Evolutionary conservation across 2,113 vertebrate genomes (phyloP).

Genomic region (Perccottus glenii): DNA sequence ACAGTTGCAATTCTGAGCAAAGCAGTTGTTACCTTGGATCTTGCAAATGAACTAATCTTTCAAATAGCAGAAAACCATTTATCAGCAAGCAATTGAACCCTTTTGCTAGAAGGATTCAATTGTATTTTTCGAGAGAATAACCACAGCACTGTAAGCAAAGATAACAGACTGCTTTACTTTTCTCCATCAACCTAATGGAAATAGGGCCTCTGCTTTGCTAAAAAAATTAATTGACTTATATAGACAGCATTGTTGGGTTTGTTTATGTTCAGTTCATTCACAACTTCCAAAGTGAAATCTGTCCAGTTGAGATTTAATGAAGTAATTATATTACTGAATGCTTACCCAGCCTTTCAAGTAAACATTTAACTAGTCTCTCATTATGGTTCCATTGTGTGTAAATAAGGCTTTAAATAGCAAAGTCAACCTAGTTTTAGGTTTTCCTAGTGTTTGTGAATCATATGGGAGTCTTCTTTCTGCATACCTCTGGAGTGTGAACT

Average conservation of each 20-base stretch:
- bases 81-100: slow-evolving; percentile 14
- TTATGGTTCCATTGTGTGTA: slow-evolving; percentile 6
- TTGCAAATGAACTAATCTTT: slow-evolving; percentile 22
- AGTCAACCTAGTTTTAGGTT: slow-evolving; percentile 42
- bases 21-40: slow-evolving; percentile 15
- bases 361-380: slow-evolving; percentile 17
- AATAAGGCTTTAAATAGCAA: slow-evolving; percentile 46
- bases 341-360: slow-evolving; percentile 19
- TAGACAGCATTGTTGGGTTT: slow-evolving; percentile 1
- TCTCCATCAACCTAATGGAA: neutral
- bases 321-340: slow-evolving; percentile 24
- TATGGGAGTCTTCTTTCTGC: slow-evolving; percentile 18
- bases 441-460: slow-evolving; percentile 32
- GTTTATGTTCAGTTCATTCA: neutral
- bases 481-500: slow-evolving; percentile 23
- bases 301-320: slow-evolving; percentile 3
- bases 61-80: slow-evolving; percentile 18
- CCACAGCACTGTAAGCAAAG: neutral
- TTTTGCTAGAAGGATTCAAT: neutral
- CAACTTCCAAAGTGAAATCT: slow-evolving; percentile 6
- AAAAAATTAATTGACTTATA: neutral
- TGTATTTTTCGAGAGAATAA: neutral
- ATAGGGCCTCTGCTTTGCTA: neutral
- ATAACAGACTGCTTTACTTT: slow-evolving; percentile 1
- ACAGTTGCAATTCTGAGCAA: slow-evolving; percentile 8